Conservation (phyloP, 2,888 invertebrate genomes). For the Allophyes oxyacanthae region DNA sequence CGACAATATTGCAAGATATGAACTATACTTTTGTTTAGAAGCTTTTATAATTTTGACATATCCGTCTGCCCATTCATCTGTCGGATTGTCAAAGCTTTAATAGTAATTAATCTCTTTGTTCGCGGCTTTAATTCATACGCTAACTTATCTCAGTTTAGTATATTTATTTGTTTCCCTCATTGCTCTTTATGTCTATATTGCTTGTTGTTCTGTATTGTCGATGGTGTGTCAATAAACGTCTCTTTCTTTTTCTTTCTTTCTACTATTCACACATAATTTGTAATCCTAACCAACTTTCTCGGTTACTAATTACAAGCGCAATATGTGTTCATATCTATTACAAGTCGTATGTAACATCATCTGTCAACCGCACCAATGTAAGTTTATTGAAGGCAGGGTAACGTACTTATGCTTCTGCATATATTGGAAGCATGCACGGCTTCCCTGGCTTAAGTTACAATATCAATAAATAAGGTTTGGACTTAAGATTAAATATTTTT, state of each 20-base stretch:
- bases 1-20: too few relatives aligned
- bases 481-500: constrained; percentile 4
- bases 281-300: background rate
- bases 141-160: too few relatives aligned
- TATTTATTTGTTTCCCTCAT: too few relatives aligned
- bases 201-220: too few relatives aligned
- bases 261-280: too few relatives aligned
- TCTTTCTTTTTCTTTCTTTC: too few relatives aligned
- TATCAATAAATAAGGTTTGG: constrained; percentile 26
- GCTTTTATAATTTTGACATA: constrained; percentile 5
- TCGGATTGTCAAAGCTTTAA: background rate
- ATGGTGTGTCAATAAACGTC: too few relatives aligned
- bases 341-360: constrained; percentile 42
- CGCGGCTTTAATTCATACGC: too few relatives aligned
- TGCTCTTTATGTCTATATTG: too few relatives aligned
- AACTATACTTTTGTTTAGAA: background rate
- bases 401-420: background rate
- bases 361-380: constrained; percentile 13
- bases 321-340: constrained; percentile 10
- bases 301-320: constrained; percentile 3
- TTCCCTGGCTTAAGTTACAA: constrained; percentile 41
- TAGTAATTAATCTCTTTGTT: too few relatives aligned
- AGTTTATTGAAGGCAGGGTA: background rate
- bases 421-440: constrained; percentile 23
- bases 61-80: constrained; percentile 28